Conservation (phyloP, 2,888 invertebrate genomes). For the Carpatolechia fugitivella region DNA sequence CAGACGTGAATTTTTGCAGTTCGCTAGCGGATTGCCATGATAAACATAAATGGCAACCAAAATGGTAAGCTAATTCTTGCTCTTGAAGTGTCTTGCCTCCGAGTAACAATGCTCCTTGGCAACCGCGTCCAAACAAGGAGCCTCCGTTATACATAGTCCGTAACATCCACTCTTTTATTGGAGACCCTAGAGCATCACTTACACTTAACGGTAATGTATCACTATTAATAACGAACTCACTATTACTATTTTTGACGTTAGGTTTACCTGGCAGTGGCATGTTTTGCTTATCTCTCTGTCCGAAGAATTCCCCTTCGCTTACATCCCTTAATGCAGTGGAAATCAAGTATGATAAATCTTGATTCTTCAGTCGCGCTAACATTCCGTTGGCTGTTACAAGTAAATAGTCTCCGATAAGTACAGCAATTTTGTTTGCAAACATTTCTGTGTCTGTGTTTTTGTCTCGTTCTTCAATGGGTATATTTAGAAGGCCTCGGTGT, state of each 20-base stretch:
- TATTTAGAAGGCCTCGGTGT: slow-evolving; percentile 82
- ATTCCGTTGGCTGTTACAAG: slow-evolving; percentile 90
- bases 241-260: slow-evolving; percentile 31
- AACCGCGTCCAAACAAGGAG: slow-evolving; percentile 83
- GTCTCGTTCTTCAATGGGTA: slow-evolving; percentile 66
- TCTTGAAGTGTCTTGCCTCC: slow-evolving; percentile 82
- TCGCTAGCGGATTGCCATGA: slow-evolving; percentile 86
- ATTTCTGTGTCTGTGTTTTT: slow-evolving; percentile 83
- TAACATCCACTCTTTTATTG: slow-evolving; percentile 85
- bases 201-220: slow-evolving; percentile 63
- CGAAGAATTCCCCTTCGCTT: slow-evolving; percentile 90
- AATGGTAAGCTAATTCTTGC: slow-evolving; percentile 86
- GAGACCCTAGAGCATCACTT: slow-evolving; percentile 69
- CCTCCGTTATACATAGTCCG: slow-evolving; percentile 86
- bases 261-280: slow-evolving; percentile 85
- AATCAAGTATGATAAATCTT: slow-evolving; percentile 88
- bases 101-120: slow-evolving; percentile 87
- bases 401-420: slow-evolving; percentile 91
- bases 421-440: slow-evolving; percentile 93
- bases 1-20: slow-evolving; percentile 68
- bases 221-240: slow-evolving; percentile 50
- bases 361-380: slow-evolving; percentile 84
- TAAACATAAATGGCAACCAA: slow-evolving; percentile 89
- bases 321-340: slow-evolving; percentile 89
- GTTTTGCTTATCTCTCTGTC: slow-evolving; percentile 86